Base-by-base conservation (phyloP, 2,888 invertebrate genomes). In the Tinea pellionella region DNA sequence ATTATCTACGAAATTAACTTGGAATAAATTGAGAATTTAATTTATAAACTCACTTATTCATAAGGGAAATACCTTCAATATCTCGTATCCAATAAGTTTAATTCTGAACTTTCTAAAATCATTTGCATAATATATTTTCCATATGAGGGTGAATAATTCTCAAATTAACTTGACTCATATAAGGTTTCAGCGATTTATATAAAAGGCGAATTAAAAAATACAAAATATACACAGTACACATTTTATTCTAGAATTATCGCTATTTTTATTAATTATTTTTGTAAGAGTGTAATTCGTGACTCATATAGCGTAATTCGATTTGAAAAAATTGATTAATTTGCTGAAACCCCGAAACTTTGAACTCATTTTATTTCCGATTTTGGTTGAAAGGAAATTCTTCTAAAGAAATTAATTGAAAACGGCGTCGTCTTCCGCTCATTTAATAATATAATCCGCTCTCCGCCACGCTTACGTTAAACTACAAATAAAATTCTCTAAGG, bases 41-140 rank as follows among this genome's bases (percentile, higher is more conserved):
- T 56, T 56, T 19, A 29, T 9, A 56, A 56, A 47, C 13, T 47
- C 4, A 4, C 8, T 47, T 47, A 47, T 13, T 47, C 47, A 47
- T 47, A 15, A 47, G 47, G 47, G 47, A 47, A 47, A 47, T 47
- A 47, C 47, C 47, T 47, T 47, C 16, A 53, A 53, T 53, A 16
- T 24, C n/a, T 24, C 53, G 16, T 24, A 53, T 53, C 24, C 53
- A 18, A n/a, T 47, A 18, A 53, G 13, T 53, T 24, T 18, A 24
- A 24, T 24, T 18, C 15, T 53, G 2, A 53, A 53, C 53, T 53
- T 53, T 53, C n/a, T 15, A 53, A 18, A 53, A 53, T 7, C 16
- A 53, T 53, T 53, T 24, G 53, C 53, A 53, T 53, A 47, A 53
- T 53, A 53, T 53, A 53, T 53, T 53, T 53, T 53, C 47, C 47